phyloP scores from a whole-genome alignment of 1,140 invertebrate species.

The Temnothorax nylanderi region DNA sequence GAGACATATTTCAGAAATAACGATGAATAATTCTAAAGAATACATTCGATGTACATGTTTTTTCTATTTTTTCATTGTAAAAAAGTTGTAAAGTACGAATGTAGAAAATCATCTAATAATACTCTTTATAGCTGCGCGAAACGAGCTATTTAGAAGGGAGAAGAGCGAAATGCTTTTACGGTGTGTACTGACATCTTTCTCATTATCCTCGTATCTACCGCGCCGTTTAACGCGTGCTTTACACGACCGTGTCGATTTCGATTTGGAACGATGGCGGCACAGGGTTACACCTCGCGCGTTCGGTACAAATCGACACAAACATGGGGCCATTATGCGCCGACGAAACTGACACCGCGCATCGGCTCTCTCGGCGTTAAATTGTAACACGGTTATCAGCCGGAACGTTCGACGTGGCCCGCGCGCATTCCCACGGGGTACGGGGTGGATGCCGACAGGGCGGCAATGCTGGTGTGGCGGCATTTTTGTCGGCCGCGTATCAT shows the following conservation, averaged over 20 bases:
- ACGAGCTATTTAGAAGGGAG: not conserved
- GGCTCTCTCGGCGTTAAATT: slow-evolving; percentile 69
- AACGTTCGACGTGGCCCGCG: slow-evolving; percentile 76
- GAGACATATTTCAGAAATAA: not conserved
- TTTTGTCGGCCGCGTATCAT: slow-evolving; percentile 79
- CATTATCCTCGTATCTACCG: slow-evolving; percentile 20
- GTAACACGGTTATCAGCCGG: slow-evolving; percentile 78
- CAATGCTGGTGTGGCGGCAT: slow-evolving; percentile 65
- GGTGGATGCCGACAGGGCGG: slow-evolving; percentile 30
- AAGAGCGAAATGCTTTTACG: not conserved
- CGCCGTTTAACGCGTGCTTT: not conserved
- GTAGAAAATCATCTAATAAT: not conserved
- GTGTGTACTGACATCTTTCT: slow-evolving; percentile 2
- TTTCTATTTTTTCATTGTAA: not conserved
- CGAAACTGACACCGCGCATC: slow-evolving; percentile 73
- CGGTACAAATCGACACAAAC: slow-evolving; percentile 28
- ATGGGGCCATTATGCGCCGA: slow-evolving; percentile 66
- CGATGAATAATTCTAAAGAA: not conserved
- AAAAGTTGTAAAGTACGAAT: not conserved
- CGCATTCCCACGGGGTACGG: slow-evolving; percentile 77
- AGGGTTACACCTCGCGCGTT: slow-evolving; percentile 24
- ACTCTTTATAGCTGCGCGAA: not conserved
- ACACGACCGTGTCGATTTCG: slow-evolving; percentile 30
- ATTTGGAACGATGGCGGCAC: slow-evolving; percentile 8
- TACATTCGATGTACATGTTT: not conserved